phyloP scores from a whole-genome alignment of 2,797 vertebrate species.

The Melanotaenia boesemani region DNA sequence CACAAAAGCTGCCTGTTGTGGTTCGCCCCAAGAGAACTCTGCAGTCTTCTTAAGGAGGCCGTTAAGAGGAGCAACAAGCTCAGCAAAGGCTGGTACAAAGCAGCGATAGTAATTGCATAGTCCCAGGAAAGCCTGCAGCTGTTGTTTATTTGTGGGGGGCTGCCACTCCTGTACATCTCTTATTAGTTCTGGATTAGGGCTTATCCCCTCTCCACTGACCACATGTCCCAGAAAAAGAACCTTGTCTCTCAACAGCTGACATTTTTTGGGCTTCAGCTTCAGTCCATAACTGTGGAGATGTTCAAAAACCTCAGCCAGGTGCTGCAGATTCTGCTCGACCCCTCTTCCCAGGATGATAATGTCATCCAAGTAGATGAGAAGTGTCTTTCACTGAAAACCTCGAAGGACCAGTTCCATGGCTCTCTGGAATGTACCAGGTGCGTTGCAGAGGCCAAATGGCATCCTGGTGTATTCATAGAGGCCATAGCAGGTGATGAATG shows the following conservation, averaged over 20 bases:
- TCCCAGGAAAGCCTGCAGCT: conserved; percentile 8
- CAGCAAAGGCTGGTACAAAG: background rate
- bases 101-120: conserved; percentile 6
- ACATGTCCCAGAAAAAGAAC: conserved; percentile 7
- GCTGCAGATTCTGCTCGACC: background rate
- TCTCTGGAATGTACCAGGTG: conserved; percentile 1
- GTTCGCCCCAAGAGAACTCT: background rate
- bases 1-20: background rate
- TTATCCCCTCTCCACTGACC: conserved; percentile 6
- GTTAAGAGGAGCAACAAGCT: background rate
- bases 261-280: conserved; percentile 9
- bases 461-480: conserved; percentile 1
- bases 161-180: conserved; percentile 5
- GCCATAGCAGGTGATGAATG: conserved; percentile 6
- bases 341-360: conserved; percentile 8
- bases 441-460: conserved; percentile 5
- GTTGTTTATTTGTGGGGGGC: background rate
- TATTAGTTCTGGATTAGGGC: conserved; percentile 7
- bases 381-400: conserved; percentile 6
- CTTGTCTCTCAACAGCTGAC: background rate
- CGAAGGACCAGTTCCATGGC: conserved; percentile 6
- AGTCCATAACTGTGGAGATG: background rate
- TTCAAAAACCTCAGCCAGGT: conserved; percentile 3
- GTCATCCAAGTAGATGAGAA: conserved; percentile 5
- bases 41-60: background rate